Evolutionary conservation across 2,113 vertebrate genomes (phyloP), one percentile per base, ranked within the genome.

Genomic region (Illadopsis cleaveri): DNA sequence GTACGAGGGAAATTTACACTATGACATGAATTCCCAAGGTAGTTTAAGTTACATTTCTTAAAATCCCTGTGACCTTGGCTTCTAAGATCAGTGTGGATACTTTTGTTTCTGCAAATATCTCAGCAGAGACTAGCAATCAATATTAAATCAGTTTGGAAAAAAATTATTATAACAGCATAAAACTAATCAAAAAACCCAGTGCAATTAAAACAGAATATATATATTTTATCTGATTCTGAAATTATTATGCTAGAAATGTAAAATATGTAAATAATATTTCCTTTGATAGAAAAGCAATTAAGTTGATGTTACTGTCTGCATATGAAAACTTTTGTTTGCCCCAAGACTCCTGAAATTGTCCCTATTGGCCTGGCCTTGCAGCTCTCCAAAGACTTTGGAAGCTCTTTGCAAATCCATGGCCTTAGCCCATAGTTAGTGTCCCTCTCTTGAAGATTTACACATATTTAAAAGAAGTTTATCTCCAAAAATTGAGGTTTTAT

Each of bases 171-270:
- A 38, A n/a, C 25, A 62, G 9, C 20, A 22, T n/a, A 61, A 69
- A 82, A 24, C 10, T 51, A 90, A 54, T 23, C 0, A 10, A 66
- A 89, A 81, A 19, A 5, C 0, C 2, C 5, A 62, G 14, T 42
- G 30, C 7, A 53, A 30, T 91, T 75, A 73, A 70, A 88, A 16
- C 8, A 69, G 44, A 57, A 61, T 11, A 5, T 1, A 0, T 47
- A 7, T 25, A 5, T 50, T 58, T 16, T 3, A 40, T 45, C 19
- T 9, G 5, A 57, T 75, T 83, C 33, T 54, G 50, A 60, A 82
- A 48, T 78, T 13, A 51, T 14, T 45, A 7, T 56, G 18, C 6
- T 70, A 75, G 56, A 81, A 66, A 60, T 22, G 6, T 62, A 27
- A 69, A 62, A 62, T n/a, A 69, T 5, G 3, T 35, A 64, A 48